Evolutionary conservation across 2,113 vertebrate genomes (phyloP).

Genomic region (Alligator mississippiensis): DNA sequence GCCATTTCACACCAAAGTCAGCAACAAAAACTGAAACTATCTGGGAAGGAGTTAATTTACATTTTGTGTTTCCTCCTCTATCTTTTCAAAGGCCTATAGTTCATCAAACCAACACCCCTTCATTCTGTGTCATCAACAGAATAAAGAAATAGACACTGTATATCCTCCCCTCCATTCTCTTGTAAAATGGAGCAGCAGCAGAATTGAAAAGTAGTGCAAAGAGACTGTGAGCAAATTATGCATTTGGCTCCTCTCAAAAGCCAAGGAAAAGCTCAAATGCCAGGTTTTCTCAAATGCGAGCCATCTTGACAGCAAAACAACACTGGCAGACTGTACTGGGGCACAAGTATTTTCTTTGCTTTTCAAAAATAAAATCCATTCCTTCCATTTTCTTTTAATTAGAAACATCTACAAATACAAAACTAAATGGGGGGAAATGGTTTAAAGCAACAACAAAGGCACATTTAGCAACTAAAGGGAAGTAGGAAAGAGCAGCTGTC

Average conservation of each 20-base stretch:
- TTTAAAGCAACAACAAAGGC: conserved; percentile 64
- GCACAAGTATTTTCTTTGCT: conserved; percentile 15
- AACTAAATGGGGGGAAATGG: conserved; percentile 54
- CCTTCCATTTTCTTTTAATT: conserved; percentile 63
- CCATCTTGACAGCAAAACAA: conserved; percentile 58
- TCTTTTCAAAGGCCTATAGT: conserved; percentile 39
- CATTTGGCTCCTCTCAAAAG: conserved; percentile 73
- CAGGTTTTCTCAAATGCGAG: conserved; percentile 73
- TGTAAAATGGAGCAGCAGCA: conserved; percentile 71
- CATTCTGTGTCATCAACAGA: background rate
- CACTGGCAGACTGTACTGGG: conserved; percentile 48
- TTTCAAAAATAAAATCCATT: conserved; percentile 67
- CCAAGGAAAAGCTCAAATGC: conserved; percentile 65
- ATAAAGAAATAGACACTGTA: conserved; percentile 63
- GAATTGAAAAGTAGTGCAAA: conserved; percentile 66
- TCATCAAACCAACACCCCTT: conserved; percentile 61
- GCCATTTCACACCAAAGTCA: background rate
- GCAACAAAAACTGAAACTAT: conserved; percentile 3
- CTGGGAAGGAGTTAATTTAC: conserved; percentile 52
- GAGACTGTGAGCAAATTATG: conserved; percentile 61
- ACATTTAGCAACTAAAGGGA: conserved; percentile 59
- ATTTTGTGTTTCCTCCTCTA: conserved; percentile 54
- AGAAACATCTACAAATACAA: conserved; percentile 67
- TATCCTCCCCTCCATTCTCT: conserved; percentile 69
- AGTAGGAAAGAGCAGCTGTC: conserved; percentile 72